Conservation (phyloP, 2,888 invertebrate genomes). For the Petrophora chlorosata region DNA sequence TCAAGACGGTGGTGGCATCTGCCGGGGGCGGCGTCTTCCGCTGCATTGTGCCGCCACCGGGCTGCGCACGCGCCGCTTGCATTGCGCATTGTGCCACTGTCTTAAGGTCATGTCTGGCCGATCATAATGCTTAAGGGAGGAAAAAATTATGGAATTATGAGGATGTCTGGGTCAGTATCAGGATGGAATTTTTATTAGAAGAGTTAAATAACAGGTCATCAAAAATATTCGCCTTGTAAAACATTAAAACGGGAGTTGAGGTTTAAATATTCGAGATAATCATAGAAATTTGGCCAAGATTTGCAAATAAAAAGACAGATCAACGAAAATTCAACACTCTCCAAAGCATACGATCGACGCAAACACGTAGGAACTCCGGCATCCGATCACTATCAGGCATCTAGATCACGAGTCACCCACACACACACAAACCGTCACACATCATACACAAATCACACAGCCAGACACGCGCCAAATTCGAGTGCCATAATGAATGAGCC, state of each 20-base stretch:
- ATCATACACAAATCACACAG: slow-evolving; percentile 10
- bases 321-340: too few species aligned
- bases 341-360: not conserved
- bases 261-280: too few species aligned
- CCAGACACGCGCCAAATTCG: slow-evolving; percentile 79
- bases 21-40: slow-evolving; percentile 80
- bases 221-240: too few species aligned
- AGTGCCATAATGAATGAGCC: slow-evolving; percentile 76
- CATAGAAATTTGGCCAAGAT: too few species aligned
- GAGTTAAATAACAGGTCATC: too few species aligned
- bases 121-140: slow-evolving; percentile 28
- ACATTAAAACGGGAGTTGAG: too few species aligned
- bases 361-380: not conserved
- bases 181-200: too few species aligned
- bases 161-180: too few species aligned
- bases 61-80: slow-evolving; percentile 72
- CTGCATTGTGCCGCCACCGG: slow-evolving; percentile 72
- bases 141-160: not conserved
- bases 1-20: slow-evolving; percentile 67
- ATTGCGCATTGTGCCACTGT: slow-evolving; percentile 32
- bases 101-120: slow-evolving; percentile 34
- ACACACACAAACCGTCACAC: slow-evolving; percentile 46
- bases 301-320: too few species aligned
- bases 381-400: slow-evolving; percentile 1
- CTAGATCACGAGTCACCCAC: slow-evolving; percentile 12